Conservation (phyloP, 37 sponge, comb jelly and placozoan species). For the Oscarella lobularis region DNA sequence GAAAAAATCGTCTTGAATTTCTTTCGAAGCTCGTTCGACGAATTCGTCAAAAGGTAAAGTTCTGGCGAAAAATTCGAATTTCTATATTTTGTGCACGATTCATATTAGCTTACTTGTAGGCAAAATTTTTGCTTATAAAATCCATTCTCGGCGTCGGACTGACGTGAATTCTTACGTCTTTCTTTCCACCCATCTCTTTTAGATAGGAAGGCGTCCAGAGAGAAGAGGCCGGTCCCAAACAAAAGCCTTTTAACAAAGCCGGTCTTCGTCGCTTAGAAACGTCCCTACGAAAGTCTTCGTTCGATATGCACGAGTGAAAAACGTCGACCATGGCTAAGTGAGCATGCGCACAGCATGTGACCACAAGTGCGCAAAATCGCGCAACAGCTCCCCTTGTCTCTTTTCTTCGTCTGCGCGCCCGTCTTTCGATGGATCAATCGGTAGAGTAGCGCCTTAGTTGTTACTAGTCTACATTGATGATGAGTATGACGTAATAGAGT, state of each 20-base stretch:
- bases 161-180: constrained; percentile 62
- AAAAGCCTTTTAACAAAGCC: constrained; percentile 40
- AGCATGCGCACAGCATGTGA: no score
- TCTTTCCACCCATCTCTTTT: constrained; percentile 21
- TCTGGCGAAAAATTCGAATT: constrained; percentile 16
- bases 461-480: no score
- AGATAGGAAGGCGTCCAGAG: constrained; percentile 73
- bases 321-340: no score
- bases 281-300: constrained; percentile 16
- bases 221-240: constrained; percentile 41
- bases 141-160: constrained; percentile 48
- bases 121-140: constrained; percentile 69
- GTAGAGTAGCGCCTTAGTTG: no score
- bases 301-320: no score
- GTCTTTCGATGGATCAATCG: no score
- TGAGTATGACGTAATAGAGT: no score
- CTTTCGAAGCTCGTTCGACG: constrained; percentile 28
- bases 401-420: no score
- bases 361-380: no score
- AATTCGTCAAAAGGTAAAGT: constrained; percentile 66
- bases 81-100: background rate
- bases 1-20: constrained; percentile 3
- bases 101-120: constrained; percentile 41
- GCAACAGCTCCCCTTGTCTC: no score
- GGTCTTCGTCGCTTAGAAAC: constrained; percentile 37